Percentiles rank a stretch among this genome's conserved stretches.
These are phyloP conservation scores for Portevinia maculata DNA, from an alignment of 2,888 invertebrate genomes.

Conservation along the genomic window DNA sequence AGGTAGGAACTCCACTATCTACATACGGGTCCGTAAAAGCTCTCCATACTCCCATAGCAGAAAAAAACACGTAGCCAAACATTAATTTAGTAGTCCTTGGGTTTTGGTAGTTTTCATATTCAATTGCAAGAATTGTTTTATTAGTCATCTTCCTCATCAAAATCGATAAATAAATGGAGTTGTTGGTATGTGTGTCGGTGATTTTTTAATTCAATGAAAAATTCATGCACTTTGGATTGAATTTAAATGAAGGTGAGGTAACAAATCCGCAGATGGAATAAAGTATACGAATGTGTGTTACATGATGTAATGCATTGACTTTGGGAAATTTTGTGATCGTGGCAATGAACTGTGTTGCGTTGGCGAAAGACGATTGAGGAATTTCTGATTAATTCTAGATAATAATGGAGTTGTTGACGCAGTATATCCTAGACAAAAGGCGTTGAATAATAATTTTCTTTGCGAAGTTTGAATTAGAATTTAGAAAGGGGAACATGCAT, in stretches of 20 bases:
- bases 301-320: constrained; percentile 18
- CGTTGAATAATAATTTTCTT: no score
- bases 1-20: no score
- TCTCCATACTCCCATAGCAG: no score
- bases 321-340: not conserved
- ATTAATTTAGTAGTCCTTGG: constrained; percentile 22
- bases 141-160: constrained; percentile 26
- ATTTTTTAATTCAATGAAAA: constrained; percentile 13
- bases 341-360: constrained; percentile 10
- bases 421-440: no score
- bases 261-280: not conserved
- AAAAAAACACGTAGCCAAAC: constrained; percentile 6
- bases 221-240: constrained; percentile 2
- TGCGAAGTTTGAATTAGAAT: no score
- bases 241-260: constrained; percentile 20
- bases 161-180: constrained; percentile 2
- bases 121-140: constrained; percentile 20
- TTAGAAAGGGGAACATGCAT: no score
- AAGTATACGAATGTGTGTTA: not conserved
- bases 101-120: constrained; percentile 6
- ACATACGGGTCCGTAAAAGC: no score
- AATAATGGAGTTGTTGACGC: no score
- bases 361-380: no score
- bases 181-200: constrained; percentile 6
- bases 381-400: no score